Percentiles rank a stretch among this genome's conserved stretches.
Conservation (phyloP, 2,113 vertebrate species). For the Regulus satrapa region DNA sequence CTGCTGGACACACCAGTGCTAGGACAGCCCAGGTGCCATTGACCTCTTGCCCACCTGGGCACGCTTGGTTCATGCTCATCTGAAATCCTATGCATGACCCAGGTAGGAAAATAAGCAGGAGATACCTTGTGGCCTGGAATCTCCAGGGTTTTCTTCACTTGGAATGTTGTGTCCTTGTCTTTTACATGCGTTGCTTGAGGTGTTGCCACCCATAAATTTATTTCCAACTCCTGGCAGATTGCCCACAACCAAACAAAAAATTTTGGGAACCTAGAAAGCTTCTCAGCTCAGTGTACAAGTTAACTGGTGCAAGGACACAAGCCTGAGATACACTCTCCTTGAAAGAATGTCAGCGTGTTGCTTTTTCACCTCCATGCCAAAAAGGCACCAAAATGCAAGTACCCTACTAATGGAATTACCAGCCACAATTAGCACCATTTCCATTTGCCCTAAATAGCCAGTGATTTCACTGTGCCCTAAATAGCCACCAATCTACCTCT, state of each 20-base stretch:
- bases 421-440: slow-evolving; percentile 76
- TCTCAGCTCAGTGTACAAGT: background rate
- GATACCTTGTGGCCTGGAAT: background rate
- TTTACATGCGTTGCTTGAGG: fast-evolving
- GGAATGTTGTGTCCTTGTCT: background rate
- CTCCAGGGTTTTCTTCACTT: background rate
- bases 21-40: background rate
- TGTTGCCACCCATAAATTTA: background rate
- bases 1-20: fast-evolving
- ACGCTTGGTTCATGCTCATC: background rate
- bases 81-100: background rate
- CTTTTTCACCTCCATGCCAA: slow-evolving; percentile 28
- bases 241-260: background rate
- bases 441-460: slow-evolving; percentile 81
- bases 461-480: slow-evolving; percentile 76
- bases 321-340: background rate
- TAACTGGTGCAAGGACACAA: background rate
- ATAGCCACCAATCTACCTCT: slow-evolving; percentile 81
- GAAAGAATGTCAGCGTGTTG: background rate
- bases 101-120: background rate
- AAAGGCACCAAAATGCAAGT: slow-evolving; percentile 56
- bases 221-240: fast-evolving
- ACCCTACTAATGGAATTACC: slow-evolving; percentile 65
- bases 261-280: background rate
- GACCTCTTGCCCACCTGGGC: background rate